Conservation (phyloP, 2,888 invertebrate species). For the Watsonalla cultraria region DNA sequence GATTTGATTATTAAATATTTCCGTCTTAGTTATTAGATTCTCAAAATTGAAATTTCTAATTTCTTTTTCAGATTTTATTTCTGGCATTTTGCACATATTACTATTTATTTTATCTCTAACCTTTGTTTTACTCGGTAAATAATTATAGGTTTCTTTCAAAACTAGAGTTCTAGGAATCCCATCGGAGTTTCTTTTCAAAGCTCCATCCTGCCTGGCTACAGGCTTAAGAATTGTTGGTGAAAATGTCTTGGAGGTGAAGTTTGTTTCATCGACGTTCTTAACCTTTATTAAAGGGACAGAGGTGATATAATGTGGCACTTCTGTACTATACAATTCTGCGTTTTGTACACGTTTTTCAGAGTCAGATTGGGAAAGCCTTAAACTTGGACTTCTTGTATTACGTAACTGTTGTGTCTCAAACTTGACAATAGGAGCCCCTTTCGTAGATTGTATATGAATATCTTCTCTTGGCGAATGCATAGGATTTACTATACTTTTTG, state of each 20-base stretch:
- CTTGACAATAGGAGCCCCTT: conserved; percentile 33
- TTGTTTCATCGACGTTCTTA: conserved; percentile 61
- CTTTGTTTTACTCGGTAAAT: conserved; percentile 41
- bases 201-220: conserved; percentile 43
- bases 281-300: conserved; percentile 60
- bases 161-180: conserved; percentile 49
- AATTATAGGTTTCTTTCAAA: conserved; percentile 54
- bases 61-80: conserved; percentile 53
- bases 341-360: conserved; percentile 39
- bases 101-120: conserved; percentile 41
- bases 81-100: conserved; percentile 32
- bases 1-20: conserved; percentile 70
- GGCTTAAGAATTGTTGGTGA: conserved; percentile 42
- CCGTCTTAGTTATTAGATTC: conserved; percentile 71
- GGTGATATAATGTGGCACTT: conserved; percentile 37
- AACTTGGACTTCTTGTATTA: conserved; percentile 44
- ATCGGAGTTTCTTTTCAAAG: conserved; percentile 55
- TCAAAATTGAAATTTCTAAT: conserved; percentile 71
- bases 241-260: conserved; percentile 30
- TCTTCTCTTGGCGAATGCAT: conserved; percentile 37
- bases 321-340: conserved; percentile 36
- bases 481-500: conserved; percentile 34
- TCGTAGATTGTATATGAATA: conserved; percentile 30
- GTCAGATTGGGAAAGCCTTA: conserved; percentile 37
- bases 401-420: conserved; percentile 45